Evolutionary conservation across 1,140 invertebrate genomes (phyloP).

Genomic region (Arctopsyche grandis): DNA sequence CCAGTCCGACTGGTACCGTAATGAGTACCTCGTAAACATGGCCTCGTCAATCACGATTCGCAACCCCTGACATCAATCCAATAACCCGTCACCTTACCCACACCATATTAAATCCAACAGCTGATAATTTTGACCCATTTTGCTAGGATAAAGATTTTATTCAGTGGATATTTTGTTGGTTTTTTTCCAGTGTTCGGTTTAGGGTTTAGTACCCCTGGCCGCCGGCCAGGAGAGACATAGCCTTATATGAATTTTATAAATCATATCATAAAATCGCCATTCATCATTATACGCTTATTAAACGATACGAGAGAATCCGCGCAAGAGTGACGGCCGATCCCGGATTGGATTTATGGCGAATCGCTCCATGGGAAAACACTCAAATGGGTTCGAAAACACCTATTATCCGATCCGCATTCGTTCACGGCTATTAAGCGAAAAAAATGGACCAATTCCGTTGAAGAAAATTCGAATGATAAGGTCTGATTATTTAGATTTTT

Average conservation of each 20-base stretch:
- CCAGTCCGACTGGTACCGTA: conserved; percentile 38
- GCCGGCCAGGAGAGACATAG: not conserved
- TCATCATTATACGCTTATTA: conserved; percentile 51
- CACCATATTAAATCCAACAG: not conserved
- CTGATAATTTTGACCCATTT: not conserved
- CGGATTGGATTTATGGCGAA: conserved; percentile 29
- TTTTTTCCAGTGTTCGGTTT: not conserved
- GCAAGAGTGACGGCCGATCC: conserved; percentile 35
- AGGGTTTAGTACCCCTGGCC: not conserved
- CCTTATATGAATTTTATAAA: conserved; percentile 49
- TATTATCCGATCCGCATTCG: not conserved
- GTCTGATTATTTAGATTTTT: no score
- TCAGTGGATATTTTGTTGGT: not conserved
- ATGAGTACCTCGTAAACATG: conserved; percentile 5
- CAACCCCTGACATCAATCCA: not conserved
- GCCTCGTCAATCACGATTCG: not conserved
- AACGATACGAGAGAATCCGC: conserved; percentile 42
- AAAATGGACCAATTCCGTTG: no score
- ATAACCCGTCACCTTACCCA: not conserved
- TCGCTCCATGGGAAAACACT: conserved; percentile 33
- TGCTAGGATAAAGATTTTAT: not conserved
- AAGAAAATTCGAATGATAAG: no score
- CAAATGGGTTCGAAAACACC: conserved; percentile 8
- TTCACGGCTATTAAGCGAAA: no score
- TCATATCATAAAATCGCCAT: conserved; percentile 50